Evolutionary conservation across 1,140 invertebrate genomes (phyloP).

Genomic region (Drosophila hydei): DNA sequence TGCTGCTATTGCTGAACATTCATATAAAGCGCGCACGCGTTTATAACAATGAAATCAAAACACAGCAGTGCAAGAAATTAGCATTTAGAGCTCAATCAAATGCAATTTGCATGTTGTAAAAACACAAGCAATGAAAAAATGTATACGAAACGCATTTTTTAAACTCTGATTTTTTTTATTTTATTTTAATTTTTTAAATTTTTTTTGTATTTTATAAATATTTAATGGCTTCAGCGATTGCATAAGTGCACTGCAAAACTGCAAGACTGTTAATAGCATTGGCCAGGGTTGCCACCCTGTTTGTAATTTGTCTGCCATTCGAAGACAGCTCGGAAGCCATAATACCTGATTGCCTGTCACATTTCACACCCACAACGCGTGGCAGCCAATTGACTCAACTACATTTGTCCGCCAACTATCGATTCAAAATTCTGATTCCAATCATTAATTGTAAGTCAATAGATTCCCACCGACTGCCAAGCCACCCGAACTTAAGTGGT

Average conservation of each 20-base stretch:
- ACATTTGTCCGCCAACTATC: neutral
- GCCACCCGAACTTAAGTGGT: constrained; percentile 12
- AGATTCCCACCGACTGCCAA: neutral
- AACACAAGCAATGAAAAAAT: constrained; percentile 20
- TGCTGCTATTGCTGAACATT: constrained; percentile 10
- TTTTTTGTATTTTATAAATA: constrained; percentile 62
- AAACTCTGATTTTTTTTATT: constrained; percentile 13
- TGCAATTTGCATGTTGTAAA: constrained; percentile 67
- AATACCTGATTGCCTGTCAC: neutral
- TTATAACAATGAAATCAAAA: constrained; percentile 78
- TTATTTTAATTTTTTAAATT: constrained; percentile 1
- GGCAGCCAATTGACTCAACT: neutral
- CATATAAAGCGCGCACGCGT: constrained; percentile 59
- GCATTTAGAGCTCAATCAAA: constrained; percentile 77
- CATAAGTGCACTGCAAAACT: constrained; percentile 32
- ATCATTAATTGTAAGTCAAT: neutral
- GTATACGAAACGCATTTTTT: constrained; percentile 46
- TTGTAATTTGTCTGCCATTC: neutral
- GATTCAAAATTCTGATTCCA: constrained; percentile 12
- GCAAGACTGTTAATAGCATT: constrained; percentile 25
- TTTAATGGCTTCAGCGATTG: constrained; percentile 52
- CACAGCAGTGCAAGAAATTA: constrained; percentile 61
- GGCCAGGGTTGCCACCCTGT: constrained; percentile 36
- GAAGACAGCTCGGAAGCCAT: too few relatives aligned
- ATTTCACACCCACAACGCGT: neutral